phyloP scores from a whole-genome alignment of 1,140 invertebrate species.

The Andricus grossulariae region DNA sequence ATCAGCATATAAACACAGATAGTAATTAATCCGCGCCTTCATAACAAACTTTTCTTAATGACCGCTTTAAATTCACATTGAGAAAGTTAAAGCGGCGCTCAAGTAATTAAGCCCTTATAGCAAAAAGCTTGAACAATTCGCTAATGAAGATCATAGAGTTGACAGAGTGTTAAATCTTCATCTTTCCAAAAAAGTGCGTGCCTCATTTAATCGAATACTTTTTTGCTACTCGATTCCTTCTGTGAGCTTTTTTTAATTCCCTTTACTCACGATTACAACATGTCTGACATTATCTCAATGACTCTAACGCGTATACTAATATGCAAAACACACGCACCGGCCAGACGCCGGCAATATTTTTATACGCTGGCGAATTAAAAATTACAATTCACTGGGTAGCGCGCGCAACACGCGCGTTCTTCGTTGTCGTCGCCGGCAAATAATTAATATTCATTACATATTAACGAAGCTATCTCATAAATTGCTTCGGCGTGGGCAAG shows the following conservation, averaged over 20 bases:
- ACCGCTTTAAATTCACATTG: too few species aligned
- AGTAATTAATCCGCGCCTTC: too few species aligned
- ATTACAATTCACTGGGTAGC: slow-evolving; percentile 64
- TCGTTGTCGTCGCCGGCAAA: slow-evolving; percentile 64
- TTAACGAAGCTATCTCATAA: slow-evolving; percentile 74
- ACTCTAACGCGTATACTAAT: not conserved
- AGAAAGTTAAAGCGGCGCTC: too few species aligned
- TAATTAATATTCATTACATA: slow-evolving; percentile 76
- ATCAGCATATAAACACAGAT: too few species aligned
- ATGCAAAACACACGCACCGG: slow-evolving; percentile 47
- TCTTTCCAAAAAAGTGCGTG: not conserved
- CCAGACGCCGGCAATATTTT: slow-evolving; percentile 51
- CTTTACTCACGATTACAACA: not conserved
- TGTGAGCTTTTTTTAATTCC: slow-evolving; percentile 17
- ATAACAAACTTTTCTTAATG: too few species aligned
- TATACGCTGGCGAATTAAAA: slow-evolving; percentile 68
- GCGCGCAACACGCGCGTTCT: slow-evolving; percentile 42
- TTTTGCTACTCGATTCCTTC: slow-evolving; percentile 23
- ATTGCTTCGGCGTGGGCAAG: slow-evolving; percentile 57
- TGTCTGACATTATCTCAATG: slow-evolving; percentile 11
- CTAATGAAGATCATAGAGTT: too few species aligned
- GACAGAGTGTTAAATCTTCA: not conserved
- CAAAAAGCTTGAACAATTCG: too few species aligned
- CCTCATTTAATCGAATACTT: not conserved
- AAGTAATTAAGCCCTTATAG: too few species aligned